Evolutionary conservation across 2,797 vertebrate genomes (phyloP), one percentile per base, ranked within the genome.

Genomic region (Argentina silus): DNA sequence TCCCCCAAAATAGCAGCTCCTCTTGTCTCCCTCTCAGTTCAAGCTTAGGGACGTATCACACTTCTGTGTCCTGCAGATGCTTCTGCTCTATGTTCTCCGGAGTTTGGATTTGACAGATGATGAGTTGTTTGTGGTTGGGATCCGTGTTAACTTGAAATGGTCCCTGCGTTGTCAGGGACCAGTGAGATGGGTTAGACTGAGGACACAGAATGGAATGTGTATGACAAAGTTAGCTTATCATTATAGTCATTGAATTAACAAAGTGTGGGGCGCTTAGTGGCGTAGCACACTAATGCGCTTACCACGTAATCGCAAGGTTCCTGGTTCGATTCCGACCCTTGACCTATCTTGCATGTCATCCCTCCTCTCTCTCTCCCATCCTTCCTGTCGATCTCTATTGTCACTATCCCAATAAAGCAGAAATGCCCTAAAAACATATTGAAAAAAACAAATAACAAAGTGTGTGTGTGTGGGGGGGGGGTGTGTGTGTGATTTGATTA

Each of bases 1-100:
- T 72, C 64, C 68, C 70, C 68, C 47, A 45, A 80, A 77, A 81
- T 78, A 79, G 70, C 68, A 73, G 60, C 47, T 82, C 61, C 59
- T 65, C 56, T 57, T 11, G n/a, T 61, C 66, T 53, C 19, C 51
- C 66, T 53, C 19, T 45, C 42, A 62, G 65, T 63, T 45, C 36
- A 61, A 70, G 68, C 74, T 56, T n/a, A 43, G 72, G 51, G 61
- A 78, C 19, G 15, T 59, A 15, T 21, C 42, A 15, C 36, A 15
- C 50, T 67, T 36, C 27, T 36, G 27, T 36, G 27, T 36, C 36
- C 60, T 57, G 56, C 65, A 69, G 63, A 45, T 73, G 72, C 73
- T 65, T 76, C 68, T 59, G 68, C 70, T 75, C 77, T 69, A 72
- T 78, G 74, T 79, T 56, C 47, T 61, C 36, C 44, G 42, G 55